Evolutionary conservation across 1,140 invertebrate species (phyloP), one percentile per base, ranked within the genome.

Genomic region (Saxidomus purpurata): DNA sequence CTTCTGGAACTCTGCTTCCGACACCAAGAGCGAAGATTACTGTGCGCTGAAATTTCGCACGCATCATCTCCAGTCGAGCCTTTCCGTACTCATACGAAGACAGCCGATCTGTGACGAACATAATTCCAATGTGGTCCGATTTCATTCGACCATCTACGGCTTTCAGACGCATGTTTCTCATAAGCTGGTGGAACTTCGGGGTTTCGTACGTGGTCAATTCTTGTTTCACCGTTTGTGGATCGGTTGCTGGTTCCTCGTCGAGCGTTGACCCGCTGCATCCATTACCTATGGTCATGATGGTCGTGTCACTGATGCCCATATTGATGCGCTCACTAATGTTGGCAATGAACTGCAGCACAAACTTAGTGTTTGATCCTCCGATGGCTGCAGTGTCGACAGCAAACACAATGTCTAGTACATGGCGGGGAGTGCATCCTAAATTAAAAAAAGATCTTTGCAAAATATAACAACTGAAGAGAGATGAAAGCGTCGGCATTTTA

Each of bases 341-440:
- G 25, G 49, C 52, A 28, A 86, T 86, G 31, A 81, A 88, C 15
- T 55, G 38, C 9, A 74, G 76, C 19, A 88, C 61, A 40, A 49
- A 28, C n/a, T 79, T 79, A 11, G 87, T 52, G 31, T 88, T 88
- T 6, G 38, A 43, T 19, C 52, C 59, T 13, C 87, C 87, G 8
- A 88, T 80, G 25, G 59, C 79, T 22, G 87, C 87, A 15, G 76
- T 76, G 40, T 88, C 87, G 0, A 88, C 76, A 31, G 87, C 87
- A 52, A 88, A 88, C 31, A 81, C 87, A 31, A 88, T 47, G 47
- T 88, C 87, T 3, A 81, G 38, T 15, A 59, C n/a, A 28, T 49
- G 25, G 13, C 38, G 49, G 9, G 87, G 76, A 8, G 36, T 36
- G 61, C 87, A 88, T 31, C 63, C 87, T 80, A 19, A 0, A 34